phyloP scores from a whole-genome alignment of 2,888 invertebrate species.

The Agrochola lota region DNA sequence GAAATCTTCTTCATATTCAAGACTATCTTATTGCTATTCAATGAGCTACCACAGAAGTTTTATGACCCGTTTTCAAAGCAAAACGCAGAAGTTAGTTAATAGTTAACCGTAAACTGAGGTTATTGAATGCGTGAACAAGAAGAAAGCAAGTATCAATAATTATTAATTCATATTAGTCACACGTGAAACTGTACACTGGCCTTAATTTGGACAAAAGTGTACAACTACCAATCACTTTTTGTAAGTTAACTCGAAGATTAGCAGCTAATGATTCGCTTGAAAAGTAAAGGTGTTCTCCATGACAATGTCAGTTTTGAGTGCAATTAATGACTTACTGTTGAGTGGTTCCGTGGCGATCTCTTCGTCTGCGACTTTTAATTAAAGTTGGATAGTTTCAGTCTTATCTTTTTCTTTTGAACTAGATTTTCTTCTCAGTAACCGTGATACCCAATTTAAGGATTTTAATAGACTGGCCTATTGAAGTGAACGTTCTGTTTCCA shows the following conservation, averaged over 20 bases:
- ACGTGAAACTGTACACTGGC: slow-evolving; percentile 44
- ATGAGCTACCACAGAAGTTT: neutral
- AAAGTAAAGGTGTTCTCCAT: slow-evolving; percentile 16
- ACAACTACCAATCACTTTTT: slow-evolving; percentile 13
- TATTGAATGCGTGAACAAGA: slow-evolving; percentile 22
- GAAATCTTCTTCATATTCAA: neutral
- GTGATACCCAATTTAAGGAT: slow-evolving; percentile 20
- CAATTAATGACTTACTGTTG: slow-evolving; percentile 21
- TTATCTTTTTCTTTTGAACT: neutral
- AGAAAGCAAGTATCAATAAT: slow-evolving; percentile 41
- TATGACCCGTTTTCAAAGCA: slow-evolving; percentile 10
- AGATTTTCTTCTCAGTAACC: slow-evolving; percentile 21
- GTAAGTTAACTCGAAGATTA: slow-evolving; percentile 10
- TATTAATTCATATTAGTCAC: slow-evolving; percentile 43
- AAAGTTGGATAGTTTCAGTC: slow-evolving; percentile 16
- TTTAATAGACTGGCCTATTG: slow-evolving; percentile 11
- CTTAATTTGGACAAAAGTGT: slow-evolving; percentile 39
- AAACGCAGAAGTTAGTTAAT: neutral
- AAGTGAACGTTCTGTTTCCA: slow-evolving; percentile 15
- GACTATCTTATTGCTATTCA: neutral
- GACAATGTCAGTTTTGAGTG: slow-evolving; percentile 20
- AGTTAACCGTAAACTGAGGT: slow-evolving; percentile 19
- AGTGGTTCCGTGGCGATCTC: slow-evolving; percentile 3
- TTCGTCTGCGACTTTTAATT: slow-evolving; percentile 16
- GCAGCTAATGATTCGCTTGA: slow-evolving; percentile 29